Percentiles rank a stretch among this genome's conserved stretches.
These are phyloP conservation scores for Manacus vitellinus DNA, from an alignment of 2,113 vertebrate genomes.

Conservation along the genomic window DNA sequence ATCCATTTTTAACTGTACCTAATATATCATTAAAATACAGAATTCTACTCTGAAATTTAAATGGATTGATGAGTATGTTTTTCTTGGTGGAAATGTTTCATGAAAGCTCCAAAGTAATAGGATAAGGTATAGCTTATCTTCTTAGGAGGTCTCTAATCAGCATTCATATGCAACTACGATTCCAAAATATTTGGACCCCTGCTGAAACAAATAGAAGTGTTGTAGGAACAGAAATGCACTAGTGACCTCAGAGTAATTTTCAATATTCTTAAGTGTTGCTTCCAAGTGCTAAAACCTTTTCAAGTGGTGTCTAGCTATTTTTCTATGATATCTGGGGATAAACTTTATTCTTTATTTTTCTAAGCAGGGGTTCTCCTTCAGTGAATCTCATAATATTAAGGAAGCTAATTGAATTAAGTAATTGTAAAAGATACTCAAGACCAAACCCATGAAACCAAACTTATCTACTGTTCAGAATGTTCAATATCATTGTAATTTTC, in stretches of 20 bases:
- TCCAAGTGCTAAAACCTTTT: neutral
- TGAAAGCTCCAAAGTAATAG: neutral
- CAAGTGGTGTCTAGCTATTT: neutral
- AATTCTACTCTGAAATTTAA: neutral
- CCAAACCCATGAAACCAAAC: neutral
- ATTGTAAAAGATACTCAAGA: neutral
- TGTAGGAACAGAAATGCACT: neutral
- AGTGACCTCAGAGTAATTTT: conserved; percentile 1
- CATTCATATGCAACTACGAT: neutral
- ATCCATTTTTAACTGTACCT: neutral
- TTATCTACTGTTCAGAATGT: neutral
- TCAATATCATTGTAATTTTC: neutral
- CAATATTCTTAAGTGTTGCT: neutral
- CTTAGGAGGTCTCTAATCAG: neutral
- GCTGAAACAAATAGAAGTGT: conserved; percentile 1
- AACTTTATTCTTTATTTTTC: neutral
- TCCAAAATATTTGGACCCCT: conserved; percentile 33
- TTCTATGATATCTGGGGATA: neutral
- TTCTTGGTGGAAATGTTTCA: neutral
- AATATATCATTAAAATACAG: neutral
- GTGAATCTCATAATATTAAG: neutral
- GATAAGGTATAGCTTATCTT: conserved; percentile 42
- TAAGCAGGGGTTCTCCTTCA: neutral
- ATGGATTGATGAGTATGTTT: neutral
- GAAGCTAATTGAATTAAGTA: conserved; percentile 30